phyloP scores from a whole-genome alignment of 2,797 vertebrate genomes.

The Phyllotis vaccarum region DNA sequence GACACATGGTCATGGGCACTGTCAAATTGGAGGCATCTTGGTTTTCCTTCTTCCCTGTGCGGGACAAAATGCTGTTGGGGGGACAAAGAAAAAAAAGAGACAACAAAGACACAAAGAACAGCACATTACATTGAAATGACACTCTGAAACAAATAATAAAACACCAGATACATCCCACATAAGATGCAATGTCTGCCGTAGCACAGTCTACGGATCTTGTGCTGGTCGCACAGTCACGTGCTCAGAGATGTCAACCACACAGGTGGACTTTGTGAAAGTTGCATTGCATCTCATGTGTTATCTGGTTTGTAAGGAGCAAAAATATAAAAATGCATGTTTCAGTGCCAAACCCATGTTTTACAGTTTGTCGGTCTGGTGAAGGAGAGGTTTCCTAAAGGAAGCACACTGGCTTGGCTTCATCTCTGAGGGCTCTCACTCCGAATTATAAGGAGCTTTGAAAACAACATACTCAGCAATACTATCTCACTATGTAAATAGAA shows the following conservation, averaged over 20 bases:
- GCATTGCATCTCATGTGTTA: slow-evolving; percentile 99
- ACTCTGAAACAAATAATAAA: slow-evolving; percentile 99
- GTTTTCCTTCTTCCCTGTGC: slow-evolving; percentile 99
- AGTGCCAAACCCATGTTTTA: slow-evolving; percentile 99
- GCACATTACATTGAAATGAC: slow-evolving; percentile 99
- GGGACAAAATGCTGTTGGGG: slow-evolving; percentile 99
- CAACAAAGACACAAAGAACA: slow-evolving; percentile 99
- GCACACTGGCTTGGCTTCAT: slow-evolving; percentile 72
- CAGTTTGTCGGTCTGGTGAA: slow-evolving; percentile 85
- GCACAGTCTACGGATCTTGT: slow-evolving; percentile 88
- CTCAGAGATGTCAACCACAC: slow-evolving; percentile 87
- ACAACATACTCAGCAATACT: slow-evolving; percentile 68
- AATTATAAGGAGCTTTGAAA: slow-evolving; percentile 67
- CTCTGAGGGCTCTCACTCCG: slow-evolving; percentile 73
- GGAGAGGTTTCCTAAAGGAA: slow-evolving; percentile 65
- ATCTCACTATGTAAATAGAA: slow-evolving; percentile 88
- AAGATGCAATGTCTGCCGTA: slow-evolving; percentile 96
- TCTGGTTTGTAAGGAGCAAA: slow-evolving; percentile 99
- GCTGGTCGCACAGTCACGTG: slow-evolving; percentile 85
- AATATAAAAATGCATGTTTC: slow-evolving; percentile 99
- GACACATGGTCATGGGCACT: slow-evolving; percentile 99
- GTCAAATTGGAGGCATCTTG: slow-evolving; percentile 99
- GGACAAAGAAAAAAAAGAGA: slow-evolving; percentile 99
- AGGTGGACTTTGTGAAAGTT: slow-evolving; percentile 85
- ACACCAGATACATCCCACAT: slow-evolving; percentile 99